Base-by-base conservation (phyloP, 1,140 invertebrate species). In the Hycleus cichorii region DNA sequence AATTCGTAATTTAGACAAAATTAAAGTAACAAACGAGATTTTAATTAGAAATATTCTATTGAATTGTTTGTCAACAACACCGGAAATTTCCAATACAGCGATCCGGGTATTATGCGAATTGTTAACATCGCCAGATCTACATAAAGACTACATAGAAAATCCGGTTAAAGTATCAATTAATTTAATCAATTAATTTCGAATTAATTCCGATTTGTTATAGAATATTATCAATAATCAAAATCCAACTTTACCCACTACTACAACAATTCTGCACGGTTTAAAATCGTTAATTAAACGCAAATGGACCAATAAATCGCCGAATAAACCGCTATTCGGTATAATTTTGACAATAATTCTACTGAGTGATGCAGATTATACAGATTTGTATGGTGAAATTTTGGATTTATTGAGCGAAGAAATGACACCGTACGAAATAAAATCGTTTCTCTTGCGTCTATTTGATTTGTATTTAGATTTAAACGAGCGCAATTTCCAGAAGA, bases 1-100 rank as follows among this genome's bases (percentile, higher is more conserved):
- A 27, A 11, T 44, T 27, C 2, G 11, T 3, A n/a, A 42, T 11
- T 12, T 32, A 42, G 51, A 53, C 4, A 53, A 53, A 45, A 38
- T 53, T 40, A 53, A 53, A 46, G 51, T 53, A 3, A 53, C 51
- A 11, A 53, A 53, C 38, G 51, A 53, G 46, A 46, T 53, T 46
- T 53, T 53, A 11, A 12, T 53, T 11, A 45, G 12, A 46, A 45
- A 53, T 27, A 44, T 53, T 46, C 27, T 45, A 32, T 27, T 53
- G 10, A 45, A 53, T 53, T 53, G 51, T 25, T 32, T 53, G n/a
- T 53, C 51, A 38, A 45, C 18, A 12, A 46, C 7, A 9, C 12
- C 6, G 7, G 48, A 49, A 27, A 39, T 49, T 9, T 49, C 48
- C 5, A 32, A 53, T 38, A 12, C n/a, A 32, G 51, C 51, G 5